A percentile compares a stretch with the other conserved stretches of the same genome.
Evolutionary conservation across 2,888 invertebrate species (phyloP).

Genomic region (Polydrusus cervinus): DNA sequence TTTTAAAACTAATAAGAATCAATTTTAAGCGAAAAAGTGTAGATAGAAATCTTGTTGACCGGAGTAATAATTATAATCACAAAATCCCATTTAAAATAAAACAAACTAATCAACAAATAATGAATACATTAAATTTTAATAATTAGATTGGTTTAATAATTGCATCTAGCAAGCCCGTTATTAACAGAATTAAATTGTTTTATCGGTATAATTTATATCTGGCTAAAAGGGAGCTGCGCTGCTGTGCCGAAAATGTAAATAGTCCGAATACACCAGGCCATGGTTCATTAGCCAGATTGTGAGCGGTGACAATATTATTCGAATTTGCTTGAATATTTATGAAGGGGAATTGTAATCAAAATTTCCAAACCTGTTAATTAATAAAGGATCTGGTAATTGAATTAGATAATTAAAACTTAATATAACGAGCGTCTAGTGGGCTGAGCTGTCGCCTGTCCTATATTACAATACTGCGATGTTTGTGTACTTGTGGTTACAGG

Average conservation of each 20-base stretch:
- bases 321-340: constrained; percentile 66
- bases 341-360: constrained; percentile 66
- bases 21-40: no score
- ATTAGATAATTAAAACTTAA: constrained; percentile 54
- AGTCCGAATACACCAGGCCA: constrained; percentile 58
- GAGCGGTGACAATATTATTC: constrained; percentile 64
- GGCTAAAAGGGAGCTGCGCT: constrained; percentile 37
- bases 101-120: not conserved
- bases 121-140: constrained; percentile 20
- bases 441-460: not conserved
- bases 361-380: constrained; percentile 65
- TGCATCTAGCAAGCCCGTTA: constrained; percentile 7
- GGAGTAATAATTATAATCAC: no score
- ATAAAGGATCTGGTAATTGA: constrained; percentile 63
- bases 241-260: constrained; percentile 56
- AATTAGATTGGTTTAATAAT: constrained; percentile 6
- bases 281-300: constrained; percentile 66
- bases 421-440: not conserved
- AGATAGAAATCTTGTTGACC: no score
- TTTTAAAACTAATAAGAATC: no score
- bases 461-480: not conserved
- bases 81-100: not conserved
- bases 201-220: constrained; percentile 52
- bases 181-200: constrained; percentile 45
- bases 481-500: no score